These are phyloP conservation scores for Brachyistius frenatus DNA, from an alignment of 2,113 vertebrate species.

Conservation along the genomic window DNA sequence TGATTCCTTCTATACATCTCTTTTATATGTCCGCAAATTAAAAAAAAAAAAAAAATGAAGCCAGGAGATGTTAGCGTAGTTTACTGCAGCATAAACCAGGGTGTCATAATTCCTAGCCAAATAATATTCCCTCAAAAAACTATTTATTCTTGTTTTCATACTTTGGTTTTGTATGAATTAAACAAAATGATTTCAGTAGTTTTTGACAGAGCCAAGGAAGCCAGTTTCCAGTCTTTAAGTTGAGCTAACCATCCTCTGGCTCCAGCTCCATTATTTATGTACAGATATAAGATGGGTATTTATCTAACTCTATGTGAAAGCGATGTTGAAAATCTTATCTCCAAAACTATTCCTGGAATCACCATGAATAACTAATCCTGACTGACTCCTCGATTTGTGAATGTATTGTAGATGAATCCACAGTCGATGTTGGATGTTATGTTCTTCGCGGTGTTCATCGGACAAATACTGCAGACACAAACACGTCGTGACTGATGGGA, in stretches of 20 bases:
- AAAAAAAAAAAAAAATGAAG: not conserved
- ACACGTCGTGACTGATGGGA: constrained; percentile 27
- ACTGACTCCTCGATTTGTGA: too few species aligned
- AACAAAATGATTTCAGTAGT: not conserved
- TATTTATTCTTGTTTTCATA: not conserved
- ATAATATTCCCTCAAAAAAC: not conserved
- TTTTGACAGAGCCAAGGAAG: too few species aligned
- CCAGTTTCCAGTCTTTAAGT: not conserved
- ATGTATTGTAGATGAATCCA: too few species aligned
- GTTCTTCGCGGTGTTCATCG: too few species aligned
- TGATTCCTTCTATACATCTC: not conserved
- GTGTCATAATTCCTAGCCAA: too few species aligned
- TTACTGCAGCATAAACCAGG: not conserved
- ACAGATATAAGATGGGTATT: too few species aligned
- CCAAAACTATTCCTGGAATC: too few species aligned
- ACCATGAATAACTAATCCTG: too few species aligned
- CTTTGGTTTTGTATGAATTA: not conserved
- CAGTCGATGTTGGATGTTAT: too few species aligned
- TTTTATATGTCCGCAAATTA: not conserved
- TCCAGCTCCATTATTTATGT: not conserved
- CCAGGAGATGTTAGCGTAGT: not conserved
- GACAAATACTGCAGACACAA: not conserved
- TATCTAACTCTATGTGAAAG: too few species aligned
- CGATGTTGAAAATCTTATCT: too few species aligned
- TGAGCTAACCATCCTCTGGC: not conserved